Percentiles rank a stretch among this genome's conserved stretches.
Conservation (phyloP, 2,113 vertebrate genomes). For the Atherinomorus stipes region DNA sequence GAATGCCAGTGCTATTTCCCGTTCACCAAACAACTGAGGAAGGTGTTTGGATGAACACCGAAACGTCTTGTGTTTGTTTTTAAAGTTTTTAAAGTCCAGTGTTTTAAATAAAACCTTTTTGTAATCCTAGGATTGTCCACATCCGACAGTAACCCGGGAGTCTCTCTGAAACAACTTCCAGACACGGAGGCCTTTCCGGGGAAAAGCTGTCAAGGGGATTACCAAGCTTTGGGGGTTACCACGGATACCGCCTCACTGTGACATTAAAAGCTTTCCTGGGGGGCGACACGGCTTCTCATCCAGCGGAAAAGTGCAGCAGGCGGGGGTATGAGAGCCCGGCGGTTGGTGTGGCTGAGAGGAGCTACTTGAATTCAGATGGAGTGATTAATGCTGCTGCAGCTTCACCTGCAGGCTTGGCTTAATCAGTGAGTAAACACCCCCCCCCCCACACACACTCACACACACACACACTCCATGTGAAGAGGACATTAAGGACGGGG, state of each 20-base stretch:
- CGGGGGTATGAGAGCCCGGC: neutral
- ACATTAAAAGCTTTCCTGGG: constrained; percentile 33
- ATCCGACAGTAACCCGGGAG: neutral
- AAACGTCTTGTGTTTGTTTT: no score
- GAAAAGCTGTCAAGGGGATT: no score
- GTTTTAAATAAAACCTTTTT: no score
- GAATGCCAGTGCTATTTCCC: no score
- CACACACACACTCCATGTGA: neutral
- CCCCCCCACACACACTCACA: no score
- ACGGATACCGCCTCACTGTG: constrained; percentile 15
- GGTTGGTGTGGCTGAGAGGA: constrained; percentile 21
- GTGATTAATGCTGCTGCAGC: neutral
- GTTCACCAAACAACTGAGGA: no score
- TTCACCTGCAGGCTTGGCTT: constrained; percentile 5
- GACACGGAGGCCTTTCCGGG: neutral
- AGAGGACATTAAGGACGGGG: neutral
- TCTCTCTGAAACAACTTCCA: constrained; percentile 12
- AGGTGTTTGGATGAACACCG: no score
- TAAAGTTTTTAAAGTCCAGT: no score
- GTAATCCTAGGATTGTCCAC: no score
- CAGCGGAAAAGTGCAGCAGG: constrained; percentile 13
- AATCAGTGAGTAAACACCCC: neutral
- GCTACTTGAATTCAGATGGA: constrained; percentile 30
- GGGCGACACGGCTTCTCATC: neutral
- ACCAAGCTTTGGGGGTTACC: constrained; percentile 25